Evolutionary conservation across 2,113 vertebrate genomes (phyloP), one percentile per base, ranked within the genome.

Genomic region (Callipepla squamata): DNA sequence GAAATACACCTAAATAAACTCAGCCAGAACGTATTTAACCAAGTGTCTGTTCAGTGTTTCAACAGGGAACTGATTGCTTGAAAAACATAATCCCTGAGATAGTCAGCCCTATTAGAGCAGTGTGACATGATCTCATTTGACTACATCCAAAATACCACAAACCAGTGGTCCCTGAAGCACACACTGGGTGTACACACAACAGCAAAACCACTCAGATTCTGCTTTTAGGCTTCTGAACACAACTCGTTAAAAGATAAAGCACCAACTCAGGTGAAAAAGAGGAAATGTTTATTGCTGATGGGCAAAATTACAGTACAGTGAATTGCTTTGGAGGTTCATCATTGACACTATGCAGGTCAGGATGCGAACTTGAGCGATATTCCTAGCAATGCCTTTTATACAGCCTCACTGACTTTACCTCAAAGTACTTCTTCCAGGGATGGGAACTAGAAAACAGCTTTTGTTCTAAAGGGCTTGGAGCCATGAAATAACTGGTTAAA

Each of bases 171-270:
- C 48, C 19, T 17, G 22, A 59, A 53, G 30, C 34, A 45, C 21
- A 32, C 4, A 11, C 3, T 6, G n/a, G 25, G 21, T 47, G 13
- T n/a, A 28, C 18, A 6, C 48, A 45, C 0, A 0, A 17, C 48
- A 7, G 45, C 16, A 50, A 66, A 80, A 94, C 15, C 15, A 73
- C 13, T 6, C 59, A 63, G 12, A 32, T 5, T 38, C 63, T 47
- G 17, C 9, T 15, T 36, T 6, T 55, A 15, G 69, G 25, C 19
- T 28, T 76, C 44, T 48, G 22, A 61, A 61, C 45, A 34, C 19
- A 20, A 13, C 7, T 55, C 14, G 19, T 61, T 36, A 51, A 40
- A 50, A 70, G 21, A 38, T 1, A 62, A 44, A 95, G 36, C 5
- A 55, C 2, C 1, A 5, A 2, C 34, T 22, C 4, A 7, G 21